phyloP scores from a whole-genome alignment of 1,140 invertebrate species.

The Drosophila auraria region DNA sequence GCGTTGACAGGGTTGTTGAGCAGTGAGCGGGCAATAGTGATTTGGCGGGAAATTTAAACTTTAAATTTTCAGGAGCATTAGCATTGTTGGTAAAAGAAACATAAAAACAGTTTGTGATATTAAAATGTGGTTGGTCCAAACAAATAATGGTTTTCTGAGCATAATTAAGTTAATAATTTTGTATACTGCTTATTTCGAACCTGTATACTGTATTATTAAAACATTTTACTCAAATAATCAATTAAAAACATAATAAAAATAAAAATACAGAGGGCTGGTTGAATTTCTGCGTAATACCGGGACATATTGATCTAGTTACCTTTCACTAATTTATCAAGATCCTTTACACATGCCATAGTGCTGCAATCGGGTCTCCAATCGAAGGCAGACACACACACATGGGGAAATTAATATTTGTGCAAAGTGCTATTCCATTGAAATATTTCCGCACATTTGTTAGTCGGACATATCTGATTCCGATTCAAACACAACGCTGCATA shows the following conservation, averaged over 20 bases:
- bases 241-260: no score
- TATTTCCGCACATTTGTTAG: constrained; percentile 30
- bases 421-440: constrained; percentile 28
- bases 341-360: background rate
- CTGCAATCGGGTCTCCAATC: constrained; percentile 1
- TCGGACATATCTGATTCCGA: constrained; percentile 36
- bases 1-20: constrained; percentile 1
- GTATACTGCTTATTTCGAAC: no score
- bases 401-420: constrained; percentile 14
- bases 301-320: no score
- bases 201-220: no score
- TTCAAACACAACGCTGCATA: constrained; percentile 15
- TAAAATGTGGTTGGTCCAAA: no score
- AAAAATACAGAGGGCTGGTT: no score
- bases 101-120: no score
- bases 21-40: no score
- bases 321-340: background rate
- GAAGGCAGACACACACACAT: background rate
- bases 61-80: background rate
- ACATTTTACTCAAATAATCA: no score
- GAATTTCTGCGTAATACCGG: no score
- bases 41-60: constrained; percentile 8
- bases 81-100: background rate
- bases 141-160: no score
- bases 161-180: no score